Evolutionary conservation across 2,113 vertebrate genomes (phyloP), one percentile per base, ranked within the genome.

Genomic region (Riparia riparia): DNA sequence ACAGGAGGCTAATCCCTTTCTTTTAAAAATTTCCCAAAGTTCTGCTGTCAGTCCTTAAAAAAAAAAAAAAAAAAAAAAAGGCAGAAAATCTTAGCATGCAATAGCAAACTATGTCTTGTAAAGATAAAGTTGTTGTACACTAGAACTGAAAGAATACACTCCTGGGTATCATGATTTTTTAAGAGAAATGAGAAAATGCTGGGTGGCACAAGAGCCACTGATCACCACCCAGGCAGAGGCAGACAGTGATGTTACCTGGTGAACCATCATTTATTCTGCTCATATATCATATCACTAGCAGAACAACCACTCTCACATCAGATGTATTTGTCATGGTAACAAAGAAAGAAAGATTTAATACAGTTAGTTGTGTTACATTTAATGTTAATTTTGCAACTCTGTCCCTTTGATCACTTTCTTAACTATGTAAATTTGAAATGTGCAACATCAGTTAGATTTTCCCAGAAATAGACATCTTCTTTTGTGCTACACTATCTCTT

Each of bases 251-350:
- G 69, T 44, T 19, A 32, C 31, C 66, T 53, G 21, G 17, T 45
- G 49, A 80, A 56, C 0, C 1, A 13, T 58, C 14, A 8, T 68
- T 82, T 58, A 12, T 81, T 77, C 56, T 92, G 19, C 17, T 78
- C 22, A 4, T 34, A 20, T 42, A 9, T 63, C 11, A 1, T 32
- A 50, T 50, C 25, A 44, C 22, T 0, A 0, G 9, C 44, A 72
- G 61, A 64, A 90, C 5, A 12, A 31, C 16, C 18, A 6, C 9
- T 63, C 56, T 83, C 71, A 39, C 26, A 56, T 28, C 37, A 66
- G 24, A 15, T 0, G 0, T 32, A 45, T 86, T 86, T 53, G 65
- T 70, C 18, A 14, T 54, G 50, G 19, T 19, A 78, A 32, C 6
- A 68, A 74, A 87, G 17, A 51, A 60, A 71, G 12, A 79, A 64